Percentiles rank a stretch among this genome's conserved stretches.
These are phyloP conservation scores for Neodon shergylaensis DNA, from an alignment of 2,113 vertebrate genomes.

Conservation along the genomic window DNA sequence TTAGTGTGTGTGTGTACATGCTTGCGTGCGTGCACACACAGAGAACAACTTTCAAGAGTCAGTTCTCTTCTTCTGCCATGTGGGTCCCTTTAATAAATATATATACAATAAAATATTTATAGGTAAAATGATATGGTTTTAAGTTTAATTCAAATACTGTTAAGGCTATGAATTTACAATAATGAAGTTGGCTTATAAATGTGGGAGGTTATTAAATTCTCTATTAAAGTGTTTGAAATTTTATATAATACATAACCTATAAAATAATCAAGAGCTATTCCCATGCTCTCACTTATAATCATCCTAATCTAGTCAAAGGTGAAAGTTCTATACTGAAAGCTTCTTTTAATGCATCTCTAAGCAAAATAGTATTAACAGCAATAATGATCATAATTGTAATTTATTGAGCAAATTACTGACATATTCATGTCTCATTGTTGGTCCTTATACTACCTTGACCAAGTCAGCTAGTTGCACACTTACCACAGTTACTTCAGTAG, in stretches of 20 bases:
- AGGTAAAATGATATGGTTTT: neutral
- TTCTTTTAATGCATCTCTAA: neutral
- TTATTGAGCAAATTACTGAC: neutral
- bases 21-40: neutral
- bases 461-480: neutral
- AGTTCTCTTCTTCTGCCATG: neutral
- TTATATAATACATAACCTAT: neutral
- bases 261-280: neutral
- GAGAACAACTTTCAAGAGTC: neutral
- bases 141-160: neutral
- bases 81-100: no score
- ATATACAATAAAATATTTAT: neutral
- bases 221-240: neutral
- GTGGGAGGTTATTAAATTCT: neutral
- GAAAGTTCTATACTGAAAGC: neutral
- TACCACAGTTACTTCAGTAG: neutral
- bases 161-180: neutral
- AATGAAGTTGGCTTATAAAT: neutral
- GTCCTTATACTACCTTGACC: neutral
- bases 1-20: neutral
- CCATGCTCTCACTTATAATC: neutral
- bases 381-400: neutral
- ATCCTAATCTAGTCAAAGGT: neutral
- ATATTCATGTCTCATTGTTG: rapidly evolving
- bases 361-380: neutral